These are phyloP conservation scores for Tiaroga cobitis DNA, from an alignment of 2,797 vertebrate genomes.

Conservation along the genomic window DNA sequence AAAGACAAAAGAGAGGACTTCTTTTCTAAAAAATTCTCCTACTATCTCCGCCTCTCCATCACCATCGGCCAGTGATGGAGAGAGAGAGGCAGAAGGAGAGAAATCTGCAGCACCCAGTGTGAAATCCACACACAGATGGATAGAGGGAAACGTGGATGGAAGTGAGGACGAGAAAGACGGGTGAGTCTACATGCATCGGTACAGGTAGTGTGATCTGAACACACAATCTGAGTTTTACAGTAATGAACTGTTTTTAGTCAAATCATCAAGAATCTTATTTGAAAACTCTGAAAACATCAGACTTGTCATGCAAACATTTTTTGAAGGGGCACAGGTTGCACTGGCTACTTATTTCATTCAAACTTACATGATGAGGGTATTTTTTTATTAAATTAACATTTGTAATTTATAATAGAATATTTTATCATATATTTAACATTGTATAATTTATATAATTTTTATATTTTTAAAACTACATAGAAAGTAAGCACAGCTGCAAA, in stretches of 20 bases:
- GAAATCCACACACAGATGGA: conserved; percentile 67
- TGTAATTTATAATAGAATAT: not conserved
- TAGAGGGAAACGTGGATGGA: conserved; percentile 74
- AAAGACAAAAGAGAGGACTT: not conserved
- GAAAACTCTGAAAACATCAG: not conserved
- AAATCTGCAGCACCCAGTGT: conserved; percentile 64
- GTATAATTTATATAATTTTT: not conserved
- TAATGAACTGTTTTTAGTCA: not conserved
- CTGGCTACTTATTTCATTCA: not conserved
- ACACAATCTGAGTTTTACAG: not conserved
- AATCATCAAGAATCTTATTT: not conserved
- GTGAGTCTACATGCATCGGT: conserved; percentile 61
- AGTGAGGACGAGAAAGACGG: conserved; percentile 70
- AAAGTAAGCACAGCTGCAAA: not conserved
- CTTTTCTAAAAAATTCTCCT: conserved; percentile 48
- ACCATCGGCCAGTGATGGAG: conserved; percentile 60
- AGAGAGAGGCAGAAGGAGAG: conserved; percentile 65
- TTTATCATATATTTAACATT: not conserved
- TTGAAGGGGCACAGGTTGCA: not conserved
- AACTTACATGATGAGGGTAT: no score
- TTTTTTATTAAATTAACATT: not conserved
- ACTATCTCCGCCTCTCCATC: conserved; percentile 61
- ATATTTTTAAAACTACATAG: not conserved
- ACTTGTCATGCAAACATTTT: not conserved
- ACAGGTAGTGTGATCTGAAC: not conserved